These are phyloP conservation scores for Raja brachyura DNA, from an alignment of 2,113 vertebrate genomes.

Conservation along the genomic window DNA sequence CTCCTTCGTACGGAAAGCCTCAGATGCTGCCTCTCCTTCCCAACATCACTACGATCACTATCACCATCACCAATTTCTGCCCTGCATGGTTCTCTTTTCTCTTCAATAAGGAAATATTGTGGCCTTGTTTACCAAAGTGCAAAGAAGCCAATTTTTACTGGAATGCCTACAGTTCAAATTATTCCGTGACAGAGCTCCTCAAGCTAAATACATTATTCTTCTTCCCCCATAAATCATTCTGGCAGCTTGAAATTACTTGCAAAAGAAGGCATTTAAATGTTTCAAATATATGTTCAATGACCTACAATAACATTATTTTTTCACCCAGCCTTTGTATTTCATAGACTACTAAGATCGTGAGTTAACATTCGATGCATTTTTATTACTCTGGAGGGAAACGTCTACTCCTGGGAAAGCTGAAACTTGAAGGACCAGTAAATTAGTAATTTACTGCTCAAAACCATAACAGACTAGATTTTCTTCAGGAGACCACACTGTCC, in stretches of 20 bases:
- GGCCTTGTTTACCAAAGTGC: not conserved
- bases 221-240: conserved; percentile 27
- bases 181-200: conserved; percentile 23
- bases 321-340: conserved; percentile 8
- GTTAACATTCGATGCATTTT: conserved; percentile 30
- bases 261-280: conserved; percentile 32
- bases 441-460: conserved; percentile 19
- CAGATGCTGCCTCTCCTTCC: not conserved
- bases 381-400: conserved; percentile 30
- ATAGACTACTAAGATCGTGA: not conserved
- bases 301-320: conserved; percentile 30
- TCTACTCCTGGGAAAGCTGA: not conserved
- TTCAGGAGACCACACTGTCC: too few species aligned
- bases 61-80: not conserved
- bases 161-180: conserved; percentile 19
- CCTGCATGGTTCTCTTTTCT: not conserved
- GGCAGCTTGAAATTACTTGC: conserved; percentile 34
- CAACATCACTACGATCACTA: not conserved
- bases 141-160: not conserved
- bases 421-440: conserved; percentile 24
- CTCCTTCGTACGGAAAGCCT: not conserved
- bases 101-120: not conserved
- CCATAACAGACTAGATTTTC: not conserved
- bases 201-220: conserved; percentile 35
- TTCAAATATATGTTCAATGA: conserved; percentile 35